phyloP scores from a whole-genome alignment of 2,888 invertebrate genomes.

The Machimus rusticus region DNA sequence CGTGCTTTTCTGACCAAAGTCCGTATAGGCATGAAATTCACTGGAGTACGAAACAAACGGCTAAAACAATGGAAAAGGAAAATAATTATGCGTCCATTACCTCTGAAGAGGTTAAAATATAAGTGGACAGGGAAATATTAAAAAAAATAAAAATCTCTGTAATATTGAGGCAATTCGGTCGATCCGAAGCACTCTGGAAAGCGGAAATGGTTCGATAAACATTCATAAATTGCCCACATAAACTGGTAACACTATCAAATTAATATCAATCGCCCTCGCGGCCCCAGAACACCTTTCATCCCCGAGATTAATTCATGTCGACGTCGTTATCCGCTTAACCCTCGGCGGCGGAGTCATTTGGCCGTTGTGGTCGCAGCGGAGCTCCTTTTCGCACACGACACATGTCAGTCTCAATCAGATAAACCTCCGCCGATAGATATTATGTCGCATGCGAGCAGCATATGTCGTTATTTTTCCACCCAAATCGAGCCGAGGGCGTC shows the following conservation, averaged over 20 bases:
- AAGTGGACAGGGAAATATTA: neutral
- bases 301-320: constrained; percentile 37
- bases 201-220: constrained; percentile 5
- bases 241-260: constrained; percentile 34
- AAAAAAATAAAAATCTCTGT: neutral
- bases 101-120: neutral
- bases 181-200: neutral
- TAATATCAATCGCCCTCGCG: constrained; percentile 37
- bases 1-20: neutral
- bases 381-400: constrained; percentile 34
- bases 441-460: constrained; percentile 34
- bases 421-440: constrained; percentile 35
- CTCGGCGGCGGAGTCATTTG: constrained; percentile 21
- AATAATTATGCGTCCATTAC: neutral
- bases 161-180: neutral
- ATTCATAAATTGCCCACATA: constrained; percentile 31
- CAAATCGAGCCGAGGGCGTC: constrained; percentile 2
- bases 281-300: constrained; percentile 25
- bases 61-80: neutral
- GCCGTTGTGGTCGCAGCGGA: neutral
- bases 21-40: neutral
- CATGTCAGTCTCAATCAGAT: constrained; percentile 42
- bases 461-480: constrained; percentile 35
- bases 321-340: constrained; percentile 38
- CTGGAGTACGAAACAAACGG: neutral